Percentiles rank a stretch among this genome's conserved stretches.
phyloP scores from a whole-genome alignment of 2,113 vertebrate species.

The Sigmodon hispidus region DNA sequence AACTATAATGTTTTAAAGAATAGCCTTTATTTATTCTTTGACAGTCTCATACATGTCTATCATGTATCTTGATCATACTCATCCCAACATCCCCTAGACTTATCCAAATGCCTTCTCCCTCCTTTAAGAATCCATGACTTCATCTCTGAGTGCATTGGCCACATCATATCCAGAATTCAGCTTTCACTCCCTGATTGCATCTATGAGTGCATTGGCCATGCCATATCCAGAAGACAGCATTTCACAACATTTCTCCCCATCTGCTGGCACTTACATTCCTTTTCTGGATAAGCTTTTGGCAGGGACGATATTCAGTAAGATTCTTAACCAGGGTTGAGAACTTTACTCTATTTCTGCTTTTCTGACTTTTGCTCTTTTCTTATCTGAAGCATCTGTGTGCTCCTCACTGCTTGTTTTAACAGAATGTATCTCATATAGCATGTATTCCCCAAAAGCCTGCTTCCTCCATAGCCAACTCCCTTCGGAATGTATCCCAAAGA shows the following conservation, averaged over 20 bases:
- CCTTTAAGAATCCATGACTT: background rate
- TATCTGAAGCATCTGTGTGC: background rate
- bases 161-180: background rate
- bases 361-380: background rate
- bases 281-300: background rate
- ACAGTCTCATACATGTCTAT: background rate
- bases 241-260: background rate
- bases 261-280: background rate
- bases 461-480: background rate
- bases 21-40: background rate
- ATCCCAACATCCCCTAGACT: no score
- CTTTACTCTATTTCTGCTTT: background rate
- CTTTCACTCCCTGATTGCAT: no score
- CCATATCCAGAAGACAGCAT: background rate
- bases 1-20: background rate
- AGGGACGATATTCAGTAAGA: no score
- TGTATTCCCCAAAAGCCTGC: no score
- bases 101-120: background rate
- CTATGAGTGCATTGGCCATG: background rate
- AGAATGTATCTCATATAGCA: no score
- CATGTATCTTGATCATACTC: no score
- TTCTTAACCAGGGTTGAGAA: background rate
- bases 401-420: background rate
- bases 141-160: background rate
- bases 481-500: no score